Base-by-base conservation (phyloP, 2,113 vertebrate genomes). In the Pogonocichla stellata region DNA sequence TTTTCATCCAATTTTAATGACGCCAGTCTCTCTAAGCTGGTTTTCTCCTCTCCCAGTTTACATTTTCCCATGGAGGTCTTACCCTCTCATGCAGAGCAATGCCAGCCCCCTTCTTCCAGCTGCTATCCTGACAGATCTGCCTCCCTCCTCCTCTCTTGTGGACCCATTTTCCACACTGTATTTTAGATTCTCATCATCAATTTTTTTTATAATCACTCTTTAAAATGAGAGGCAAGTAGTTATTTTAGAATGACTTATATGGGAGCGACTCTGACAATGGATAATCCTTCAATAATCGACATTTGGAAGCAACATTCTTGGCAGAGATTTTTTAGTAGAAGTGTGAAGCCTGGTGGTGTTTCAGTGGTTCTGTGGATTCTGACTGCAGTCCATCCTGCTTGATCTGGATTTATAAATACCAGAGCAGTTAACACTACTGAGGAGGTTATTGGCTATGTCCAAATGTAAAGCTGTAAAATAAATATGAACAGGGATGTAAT, bases 361-460 rank as follows among this genome's bases (percentile, higher is more conserved):
- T 88, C 28, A 77, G 7, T 84, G 94, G 90, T 77, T 96, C 90
- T 62, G 16, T 88, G 67, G 57, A 69, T 61, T 91, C 69, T 81
- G 72, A 42, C 62, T 38, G 70, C 69, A 94, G 79, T 58, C 90
- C 50, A 22, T 86, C 62, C 85, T 93, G 78, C 91, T 94, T 96
- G 70, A 58, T 92, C 36, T 87, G 91, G 73, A 42, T 83, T 93
- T 87, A 47, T 70, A 96, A 93, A 77, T 88, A 91, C 25, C 38
- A 15, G 75, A 64, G 86, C 90, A 80, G 84, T 80, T 94, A 92
- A 47, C 50, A 42, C 90, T 72, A 51, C 56, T 0, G 0, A 28
- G 88, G 84, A 66, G 87, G 79, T 62, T 94, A 66, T 85, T 90
- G 74, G 71, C 92, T 92, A 34, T 50, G 60, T 90, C 77, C 90